Conservation (phyloP, 2,113 vertebrate species). For the Eurystomus gularis region DNA sequence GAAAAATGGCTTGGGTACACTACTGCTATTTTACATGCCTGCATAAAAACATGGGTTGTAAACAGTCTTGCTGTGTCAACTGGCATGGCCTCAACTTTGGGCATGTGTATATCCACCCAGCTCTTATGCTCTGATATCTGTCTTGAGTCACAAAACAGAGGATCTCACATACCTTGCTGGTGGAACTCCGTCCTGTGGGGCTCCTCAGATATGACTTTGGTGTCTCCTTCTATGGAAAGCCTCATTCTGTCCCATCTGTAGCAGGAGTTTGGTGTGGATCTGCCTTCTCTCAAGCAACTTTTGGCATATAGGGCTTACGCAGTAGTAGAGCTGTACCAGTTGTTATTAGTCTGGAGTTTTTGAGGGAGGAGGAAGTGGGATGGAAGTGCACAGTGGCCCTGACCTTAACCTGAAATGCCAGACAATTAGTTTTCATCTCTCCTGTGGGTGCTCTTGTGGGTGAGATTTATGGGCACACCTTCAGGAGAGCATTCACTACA, state of each 20-base stretch:
- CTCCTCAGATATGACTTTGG: not conserved
- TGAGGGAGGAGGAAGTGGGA: not conserved
- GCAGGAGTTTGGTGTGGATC: not conserved
- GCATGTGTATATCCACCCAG: not conserved
- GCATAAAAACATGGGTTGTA: accelerated
- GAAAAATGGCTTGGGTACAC: not conserved
- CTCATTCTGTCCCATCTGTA: accelerated
- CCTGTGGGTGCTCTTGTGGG: not conserved
- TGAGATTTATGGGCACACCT: not conserved
- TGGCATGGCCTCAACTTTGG: not conserved
- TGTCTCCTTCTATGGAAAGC: not conserved
- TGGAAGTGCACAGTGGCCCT: not conserved
- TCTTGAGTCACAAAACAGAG: not conserved
- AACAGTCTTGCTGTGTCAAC: not conserved
- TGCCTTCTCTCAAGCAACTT: not conserved
- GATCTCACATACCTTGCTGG: not conserved
- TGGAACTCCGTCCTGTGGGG: not conserved
- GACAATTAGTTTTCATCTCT: not conserved
- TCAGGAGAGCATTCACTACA: not conserved
- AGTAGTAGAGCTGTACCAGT: not conserved
- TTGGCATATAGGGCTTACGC: accelerated
- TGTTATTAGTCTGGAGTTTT: not conserved
- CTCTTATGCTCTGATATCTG: not conserved
- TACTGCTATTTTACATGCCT: not conserved
- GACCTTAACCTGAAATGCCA: not conserved